Evolutionary conservation across 2,888 invertebrate genomes (phyloP).

Genomic region (Patella ulyssiponensis): DNA sequence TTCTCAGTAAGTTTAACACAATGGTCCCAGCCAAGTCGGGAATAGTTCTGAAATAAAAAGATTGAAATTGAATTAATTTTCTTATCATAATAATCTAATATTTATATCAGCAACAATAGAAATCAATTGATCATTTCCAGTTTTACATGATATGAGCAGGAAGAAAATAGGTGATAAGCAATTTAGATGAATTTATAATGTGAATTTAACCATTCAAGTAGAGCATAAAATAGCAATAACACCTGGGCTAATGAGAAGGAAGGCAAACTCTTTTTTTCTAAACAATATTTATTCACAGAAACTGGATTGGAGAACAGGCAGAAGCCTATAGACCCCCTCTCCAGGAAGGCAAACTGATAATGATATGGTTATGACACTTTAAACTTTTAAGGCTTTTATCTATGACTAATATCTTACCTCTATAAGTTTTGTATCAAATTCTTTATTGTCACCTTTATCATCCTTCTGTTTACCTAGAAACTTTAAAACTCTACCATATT

Average conservation of each 20-base stretch:
- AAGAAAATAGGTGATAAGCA: too few species aligned
- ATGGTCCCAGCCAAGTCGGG: slow-evolving; percentile 82
- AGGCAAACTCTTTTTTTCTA: too few species aligned
- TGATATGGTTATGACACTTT: too few species aligned
- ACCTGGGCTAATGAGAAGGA: too few species aligned
- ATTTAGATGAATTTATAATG: too few species aligned
- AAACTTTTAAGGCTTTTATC: neutral
- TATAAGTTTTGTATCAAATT: slow-evolving; percentile 47
- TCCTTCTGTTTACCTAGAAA: slow-evolving; percentile 84
- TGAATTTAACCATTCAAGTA: too few species aligned
- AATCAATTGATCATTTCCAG: neutral
- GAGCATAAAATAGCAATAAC: too few species aligned
- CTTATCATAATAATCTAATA: neutral
- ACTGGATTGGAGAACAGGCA: too few species aligned
- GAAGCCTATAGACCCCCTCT: too few species aligned
- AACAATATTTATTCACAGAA: too few species aligned
- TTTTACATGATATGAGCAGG: too few species aligned
- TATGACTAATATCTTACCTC: slow-evolving; percentile 39
- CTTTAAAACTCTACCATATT: slow-evolving; percentile 87
- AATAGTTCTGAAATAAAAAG: slow-evolving; percentile 76
- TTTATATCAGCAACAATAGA: neutral
- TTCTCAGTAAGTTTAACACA: slow-evolving; percentile 76
- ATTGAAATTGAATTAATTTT: neutral
- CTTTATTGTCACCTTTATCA: slow-evolving; percentile 78
- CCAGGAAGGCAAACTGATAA: too few species aligned